Base-by-base conservation (phyloP, 2,797 vertebrate species). In the Silurus aristotelis region DNA sequence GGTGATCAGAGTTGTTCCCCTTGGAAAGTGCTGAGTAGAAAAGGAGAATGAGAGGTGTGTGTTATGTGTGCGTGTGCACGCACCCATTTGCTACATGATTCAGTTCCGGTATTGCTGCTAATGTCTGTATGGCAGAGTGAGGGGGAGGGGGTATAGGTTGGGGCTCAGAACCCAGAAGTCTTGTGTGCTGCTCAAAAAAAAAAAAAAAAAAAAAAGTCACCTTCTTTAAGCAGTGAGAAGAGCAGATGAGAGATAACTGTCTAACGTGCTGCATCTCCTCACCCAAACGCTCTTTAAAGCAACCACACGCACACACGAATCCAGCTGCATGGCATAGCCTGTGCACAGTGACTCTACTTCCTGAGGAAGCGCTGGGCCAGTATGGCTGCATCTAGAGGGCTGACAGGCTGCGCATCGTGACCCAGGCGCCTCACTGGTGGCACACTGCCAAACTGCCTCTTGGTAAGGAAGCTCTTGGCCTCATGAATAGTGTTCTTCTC, bases 401-500 rank as follows among this genome's bases (percentile, higher is more conserved):
- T 98, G 94, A 99, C 96, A 46, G 98, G 97, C 92, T 99, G 98
- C 0, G 98, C 98, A 0, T 99, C 98, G 0, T 97, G 97, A 89
- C 98, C 98, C 81, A 99, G 95, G 70, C 98, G 97, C 25, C 98
- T 94, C 84, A 99, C 97, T 0, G 97, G 97, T 0, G 98, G 98
- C 88, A 97, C 95, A 91, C 96, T 97, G 90, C 97, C 95, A 2
- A 97, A 97, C 91, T 97, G 98, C 78, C 97, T 95, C 94, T 97
- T 98, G 89, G 96, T 96, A 9, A 96, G 96, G 94, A 97, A 98
- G 93, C 95, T 95, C 93, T 98, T 98, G 92, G 97, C 96, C 93
- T 99, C 97, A 0, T 98, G 97, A 71, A 97, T 94, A 89, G 96
- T 97, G 96, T 97, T 98, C 93, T 99, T 99, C 93, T 99, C 98